Evolutionary conservation across 1,140 invertebrate species (phyloP).

Genomic region (Myzus persicae): DNA sequence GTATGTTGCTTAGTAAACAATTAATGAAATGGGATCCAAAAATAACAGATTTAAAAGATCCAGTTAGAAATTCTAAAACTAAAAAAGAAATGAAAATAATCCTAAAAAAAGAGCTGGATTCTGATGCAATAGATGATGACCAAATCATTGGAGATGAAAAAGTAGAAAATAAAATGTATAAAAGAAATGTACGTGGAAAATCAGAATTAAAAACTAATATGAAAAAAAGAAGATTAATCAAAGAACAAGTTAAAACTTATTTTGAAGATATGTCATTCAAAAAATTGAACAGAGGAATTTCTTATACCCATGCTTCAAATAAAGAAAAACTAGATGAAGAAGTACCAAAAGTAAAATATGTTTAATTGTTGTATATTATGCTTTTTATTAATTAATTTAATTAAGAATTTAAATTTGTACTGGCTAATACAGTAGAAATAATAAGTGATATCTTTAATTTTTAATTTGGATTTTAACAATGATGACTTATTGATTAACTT

Average conservation of each 20-base stretch:
- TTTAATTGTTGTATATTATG: background rate
- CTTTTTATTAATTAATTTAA: background rate
- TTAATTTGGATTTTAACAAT: too few species aligned
- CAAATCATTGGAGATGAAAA: background rate
- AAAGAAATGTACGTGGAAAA: constrained; percentile 5
- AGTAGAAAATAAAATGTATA: constrained; percentile 3
- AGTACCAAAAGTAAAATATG: constrained; percentile 18
- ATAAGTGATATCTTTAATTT: too few species aligned
- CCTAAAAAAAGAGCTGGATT: background rate
- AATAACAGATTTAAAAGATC: background rate
- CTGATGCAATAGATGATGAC: background rate
- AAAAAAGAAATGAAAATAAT: constrained; percentile 3
- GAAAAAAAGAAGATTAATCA: background rate
- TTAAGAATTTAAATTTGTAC: too few species aligned
- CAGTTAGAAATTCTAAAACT: constrained; percentile 2
- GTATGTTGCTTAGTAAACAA: background rate
- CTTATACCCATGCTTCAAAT: background rate
- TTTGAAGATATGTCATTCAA: background rate
- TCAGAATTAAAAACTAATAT: background rate
- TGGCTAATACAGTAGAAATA: too few species aligned
- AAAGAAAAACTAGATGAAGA: background rate
- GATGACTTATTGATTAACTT: too few species aligned
- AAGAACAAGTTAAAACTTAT: background rate
- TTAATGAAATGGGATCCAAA: background rate
- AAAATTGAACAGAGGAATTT: background rate